Conservation (phyloP, 1,140 invertebrate genomes). For the Drosophila orena region DNA sequence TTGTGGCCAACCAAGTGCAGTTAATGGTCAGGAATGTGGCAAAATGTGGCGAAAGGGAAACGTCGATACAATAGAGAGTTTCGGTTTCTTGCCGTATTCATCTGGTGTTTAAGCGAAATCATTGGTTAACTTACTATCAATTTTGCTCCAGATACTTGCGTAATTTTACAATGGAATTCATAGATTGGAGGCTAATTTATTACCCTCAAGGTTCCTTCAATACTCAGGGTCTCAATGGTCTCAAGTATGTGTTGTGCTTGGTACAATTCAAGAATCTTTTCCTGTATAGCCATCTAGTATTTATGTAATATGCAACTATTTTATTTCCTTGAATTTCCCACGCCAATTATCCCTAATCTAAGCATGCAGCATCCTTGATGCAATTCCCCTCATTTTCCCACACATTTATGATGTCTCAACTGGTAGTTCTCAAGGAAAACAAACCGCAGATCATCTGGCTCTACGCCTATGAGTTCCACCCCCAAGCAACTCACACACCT, state of each 20-base stretch:
- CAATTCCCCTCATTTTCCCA: slow-evolving; percentile 20
- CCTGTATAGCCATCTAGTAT: not conserved
- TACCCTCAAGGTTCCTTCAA: too few relatives aligned
- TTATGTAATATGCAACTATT: not conserved
- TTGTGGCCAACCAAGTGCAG: slow-evolving; percentile 29
- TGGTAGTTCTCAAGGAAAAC: slow-evolving; percentile 25
- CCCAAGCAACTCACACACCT: slow-evolving; percentile 57
- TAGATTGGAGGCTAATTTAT: not conserved
- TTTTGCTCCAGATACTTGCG: not conserved
- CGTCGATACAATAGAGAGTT: slow-evolving; percentile 18
- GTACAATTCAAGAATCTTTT: not conserved
- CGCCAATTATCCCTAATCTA: slow-evolving; percentile 16
- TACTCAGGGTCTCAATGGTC: too few relatives aligned
- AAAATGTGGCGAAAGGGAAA: slow-evolving; percentile 43
- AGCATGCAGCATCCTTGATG: slow-evolving; percentile 16
- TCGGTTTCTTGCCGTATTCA: slow-evolving; percentile 18
- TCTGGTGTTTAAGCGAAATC: slow-evolving; percentile 10
- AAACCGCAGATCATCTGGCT: slow-evolving; percentile 24
- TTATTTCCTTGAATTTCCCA: slow-evolving; percentile 6
- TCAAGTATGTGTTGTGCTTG: too few relatives aligned
- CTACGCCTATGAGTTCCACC: slow-evolving; percentile 39
- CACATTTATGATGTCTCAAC: slow-evolving; percentile 29
- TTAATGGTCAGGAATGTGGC: slow-evolving; percentile 39
- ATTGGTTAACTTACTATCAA: not conserved
- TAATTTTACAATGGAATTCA: not conserved